Conservation (phyloP, 2,113 vertebrate species). For the human (Homo sapiens) region DNA sequence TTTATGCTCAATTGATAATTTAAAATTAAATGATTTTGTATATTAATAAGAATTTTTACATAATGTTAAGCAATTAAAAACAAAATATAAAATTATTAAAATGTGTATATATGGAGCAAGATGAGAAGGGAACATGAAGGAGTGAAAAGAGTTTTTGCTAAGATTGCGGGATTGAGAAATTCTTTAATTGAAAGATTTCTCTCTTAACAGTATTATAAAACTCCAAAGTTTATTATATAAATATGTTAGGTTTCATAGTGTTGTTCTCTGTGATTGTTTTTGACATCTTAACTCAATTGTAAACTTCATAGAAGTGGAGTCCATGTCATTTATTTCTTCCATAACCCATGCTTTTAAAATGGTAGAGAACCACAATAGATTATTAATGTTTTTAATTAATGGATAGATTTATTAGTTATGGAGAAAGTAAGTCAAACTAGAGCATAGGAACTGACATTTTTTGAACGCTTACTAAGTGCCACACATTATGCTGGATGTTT, state of each 20-base stretch:
- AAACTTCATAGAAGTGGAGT: neutral
- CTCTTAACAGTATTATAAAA: neutral
- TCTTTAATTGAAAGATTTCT: neutral
- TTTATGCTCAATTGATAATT: neutral
- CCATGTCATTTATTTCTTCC: neutral
- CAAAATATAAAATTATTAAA: neutral
- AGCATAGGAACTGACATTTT: neutral
- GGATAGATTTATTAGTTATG: neutral
- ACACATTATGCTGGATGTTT: neutral
- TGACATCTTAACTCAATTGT: neutral
- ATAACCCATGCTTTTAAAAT: neutral
- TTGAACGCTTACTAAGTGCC: neutral
- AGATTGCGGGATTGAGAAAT: neutral
- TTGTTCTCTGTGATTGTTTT: neutral
- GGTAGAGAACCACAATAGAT: neutral
- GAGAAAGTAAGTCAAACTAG: neutral
- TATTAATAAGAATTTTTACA: constrained; percentile 10
- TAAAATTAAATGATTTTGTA: constrained; percentile 38
- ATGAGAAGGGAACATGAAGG: neutral
- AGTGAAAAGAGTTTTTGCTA: constrained; percentile 11
- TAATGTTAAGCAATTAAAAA: constrained; percentile 23
- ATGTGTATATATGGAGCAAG: neutral
- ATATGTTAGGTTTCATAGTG: neutral
- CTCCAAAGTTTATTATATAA: neutral
- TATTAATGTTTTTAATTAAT: constrained; percentile 1